A percentile compares a stretch with the other conserved stretches of the same genome.
phyloP scores from a whole-genome alignment of 2,113 vertebrate genomes.

The Micromys minutus region DNA sequence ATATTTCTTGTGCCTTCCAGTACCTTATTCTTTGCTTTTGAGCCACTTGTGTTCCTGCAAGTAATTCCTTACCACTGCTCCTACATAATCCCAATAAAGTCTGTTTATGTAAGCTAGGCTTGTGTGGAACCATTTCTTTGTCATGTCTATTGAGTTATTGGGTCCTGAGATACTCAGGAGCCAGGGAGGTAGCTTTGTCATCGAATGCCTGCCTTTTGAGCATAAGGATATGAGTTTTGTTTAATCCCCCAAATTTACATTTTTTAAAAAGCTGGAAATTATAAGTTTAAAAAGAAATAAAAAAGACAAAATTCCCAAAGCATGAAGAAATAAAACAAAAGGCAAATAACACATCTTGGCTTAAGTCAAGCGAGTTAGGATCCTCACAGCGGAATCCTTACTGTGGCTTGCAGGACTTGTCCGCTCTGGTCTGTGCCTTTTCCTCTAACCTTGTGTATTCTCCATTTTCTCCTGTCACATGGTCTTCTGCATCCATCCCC shows the following conservation, averaged over 20 bases:
- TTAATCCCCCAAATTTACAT: not conserved
- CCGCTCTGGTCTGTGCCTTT: not conserved
- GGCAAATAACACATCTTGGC: not conserved
- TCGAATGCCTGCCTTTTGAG: not conserved
- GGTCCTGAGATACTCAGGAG: not conserved
- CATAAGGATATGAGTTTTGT: not conserved
- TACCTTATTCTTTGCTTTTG: not conserved
- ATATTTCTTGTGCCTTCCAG: not conserved
- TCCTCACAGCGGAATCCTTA: not conserved
- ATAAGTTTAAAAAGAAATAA: too few species aligned
- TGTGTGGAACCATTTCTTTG: not conserved
- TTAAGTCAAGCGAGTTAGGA: not conserved
- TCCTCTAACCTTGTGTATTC: not conserved
- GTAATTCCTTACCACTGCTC: not conserved
- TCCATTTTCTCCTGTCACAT: accelerated
- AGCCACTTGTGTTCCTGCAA: not conserved
- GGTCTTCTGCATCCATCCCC: not conserved
- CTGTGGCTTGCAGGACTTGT: not conserved
- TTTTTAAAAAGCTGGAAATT: too few species aligned
- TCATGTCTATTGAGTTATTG: not conserved
- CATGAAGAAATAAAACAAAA: not conserved
- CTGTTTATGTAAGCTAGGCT: not conserved
- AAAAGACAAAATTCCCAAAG: too few species aligned
- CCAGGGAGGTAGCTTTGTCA: not conserved
- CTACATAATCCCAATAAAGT: not conserved